Evolutionary conservation across 2,113 vertebrate genomes (phyloP).

Genomic region (Peucedramus taeniatus): DNA sequence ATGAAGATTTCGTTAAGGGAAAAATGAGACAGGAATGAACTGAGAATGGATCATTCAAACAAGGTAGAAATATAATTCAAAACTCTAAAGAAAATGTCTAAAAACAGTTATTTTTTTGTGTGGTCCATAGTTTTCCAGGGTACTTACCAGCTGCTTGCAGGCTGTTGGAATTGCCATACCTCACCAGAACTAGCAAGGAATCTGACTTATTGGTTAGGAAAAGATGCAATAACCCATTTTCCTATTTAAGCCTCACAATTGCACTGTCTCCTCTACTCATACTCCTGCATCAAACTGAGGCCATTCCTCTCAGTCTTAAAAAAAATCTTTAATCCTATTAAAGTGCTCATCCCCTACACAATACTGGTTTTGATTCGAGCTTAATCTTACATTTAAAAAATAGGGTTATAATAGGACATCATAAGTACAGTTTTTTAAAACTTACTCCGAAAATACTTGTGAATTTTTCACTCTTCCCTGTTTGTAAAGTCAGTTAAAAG

Average conservation of each 20-base stretch:
- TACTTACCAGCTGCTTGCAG: neutral
- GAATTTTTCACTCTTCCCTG: neutral
- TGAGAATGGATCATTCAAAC: neutral
- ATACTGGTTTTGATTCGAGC: neutral
- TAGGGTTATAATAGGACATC: neutral
- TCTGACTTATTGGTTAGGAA: neutral
- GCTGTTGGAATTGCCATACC: neutral
- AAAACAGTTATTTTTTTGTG: neutral
- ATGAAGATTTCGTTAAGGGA: constrained; percentile 2
- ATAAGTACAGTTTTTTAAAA: neutral
- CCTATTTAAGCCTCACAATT: neutral
- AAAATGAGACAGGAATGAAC: neutral
- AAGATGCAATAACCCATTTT: neutral
- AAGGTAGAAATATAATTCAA: neutral
- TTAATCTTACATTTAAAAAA: neutral
- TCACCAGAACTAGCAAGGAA: neutral
- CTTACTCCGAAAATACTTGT: neutral
- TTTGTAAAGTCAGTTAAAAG: neutral
- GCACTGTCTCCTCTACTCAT: neutral
- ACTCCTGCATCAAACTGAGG: neutral
- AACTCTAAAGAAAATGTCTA: neutral
- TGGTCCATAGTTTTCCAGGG: neutral
- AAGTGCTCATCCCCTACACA: neutral
- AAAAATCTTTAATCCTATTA: neutral
- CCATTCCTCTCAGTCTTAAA: neutral